phyloP scores from a whole-genome alignment of 2,888 invertebrate genomes.

The Spodoptera exigua region DNA sequence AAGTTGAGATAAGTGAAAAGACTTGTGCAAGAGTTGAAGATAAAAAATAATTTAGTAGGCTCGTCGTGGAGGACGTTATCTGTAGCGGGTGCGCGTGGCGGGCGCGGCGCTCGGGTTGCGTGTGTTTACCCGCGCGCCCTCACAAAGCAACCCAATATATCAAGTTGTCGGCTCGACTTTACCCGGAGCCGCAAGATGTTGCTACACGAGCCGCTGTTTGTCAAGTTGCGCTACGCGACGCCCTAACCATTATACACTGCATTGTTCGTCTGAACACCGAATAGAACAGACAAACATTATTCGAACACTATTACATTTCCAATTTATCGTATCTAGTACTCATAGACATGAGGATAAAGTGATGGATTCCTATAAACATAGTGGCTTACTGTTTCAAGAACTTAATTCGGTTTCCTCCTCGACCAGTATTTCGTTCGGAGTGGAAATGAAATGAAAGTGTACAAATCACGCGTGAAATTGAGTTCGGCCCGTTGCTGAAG shows the following conservation, averaged over 20 bases:
- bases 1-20: constrained; percentile 67
- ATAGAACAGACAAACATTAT: constrained; percentile 54
- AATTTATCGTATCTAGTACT: constrained; percentile 28
- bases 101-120: constrained; percentile 56
- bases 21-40: constrained; percentile 73
- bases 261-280: constrained; percentile 60
- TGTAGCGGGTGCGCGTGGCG: constrained; percentile 49
- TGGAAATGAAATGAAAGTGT: constrained; percentile 85
- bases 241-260: constrained; percentile 64
- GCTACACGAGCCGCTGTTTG: constrained; percentile 78
- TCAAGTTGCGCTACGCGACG: constrained; percentile 71
- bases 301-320: constrained; percentile 25
- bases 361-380: constrained; percentile 4
- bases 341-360: constrained; percentile 6
- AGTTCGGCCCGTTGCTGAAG: constrained; percentile 80
- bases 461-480: constrained; percentile 89
- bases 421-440: constrained; percentile 69
- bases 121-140: constrained; percentile 81
- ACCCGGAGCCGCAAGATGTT: constrained; percentile 75
- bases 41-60: constrained; percentile 83
- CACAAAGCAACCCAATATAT: constrained; percentile 85
- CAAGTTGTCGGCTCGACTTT: constrained; percentile 81
- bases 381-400: constrained; percentile 3
- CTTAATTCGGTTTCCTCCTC: constrained; percentile 29
- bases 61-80: constrained; percentile 75